Evolutionary conservation across 2,797 vertebrate genomes (phyloP).

Genomic region (Silurus lanzhouensis): DNA sequence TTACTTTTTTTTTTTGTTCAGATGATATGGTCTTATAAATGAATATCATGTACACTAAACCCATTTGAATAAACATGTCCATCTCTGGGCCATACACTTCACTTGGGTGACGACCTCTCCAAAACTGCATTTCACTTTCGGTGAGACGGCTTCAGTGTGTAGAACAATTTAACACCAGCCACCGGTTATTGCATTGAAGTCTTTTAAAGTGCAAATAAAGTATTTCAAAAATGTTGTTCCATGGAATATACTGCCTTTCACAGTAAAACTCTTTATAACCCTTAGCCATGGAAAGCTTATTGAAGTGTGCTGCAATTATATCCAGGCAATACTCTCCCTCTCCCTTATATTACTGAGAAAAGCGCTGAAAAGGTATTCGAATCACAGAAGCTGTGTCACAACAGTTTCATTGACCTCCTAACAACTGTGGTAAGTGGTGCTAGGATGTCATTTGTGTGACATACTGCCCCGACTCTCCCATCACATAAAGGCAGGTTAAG

Average conservation of each 20-base stretch:
- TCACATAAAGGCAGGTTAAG: conserved; percentile 72
- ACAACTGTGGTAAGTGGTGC: conserved; percentile 58
- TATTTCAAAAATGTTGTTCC: conserved; percentile 15
- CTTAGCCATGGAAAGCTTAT: conserved; percentile 13
- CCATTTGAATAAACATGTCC: not conserved
- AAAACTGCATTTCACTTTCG: conserved; percentile 2
- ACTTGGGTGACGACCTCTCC: not conserved
- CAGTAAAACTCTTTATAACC: not conserved
- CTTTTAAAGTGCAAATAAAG: conserved; percentile 11
- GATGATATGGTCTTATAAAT: not conserved
- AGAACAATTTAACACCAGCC: conserved; percentile 17
- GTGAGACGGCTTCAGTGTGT: not conserved
- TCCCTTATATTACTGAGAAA: conserved; percentile 1
- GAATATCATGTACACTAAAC: conserved; percentile 32
- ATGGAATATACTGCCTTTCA: conserved; percentile 13
- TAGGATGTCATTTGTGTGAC: conserved; percentile 63
- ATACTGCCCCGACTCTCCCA: conserved; percentile 65
- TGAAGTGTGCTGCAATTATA: conserved; percentile 19
- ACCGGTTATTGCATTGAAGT: conserved; percentile 3
- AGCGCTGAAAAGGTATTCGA: not conserved
- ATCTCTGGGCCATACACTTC: not conserved
- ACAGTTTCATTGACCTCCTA: conserved; percentile 22
- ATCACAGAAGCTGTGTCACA: not conserved
- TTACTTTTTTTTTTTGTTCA: too few species aligned
- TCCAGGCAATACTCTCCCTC: not conserved